Conservation (phyloP, 2,797 vertebrate genomes). For the Rhabdophis nuchalis region DNA sequence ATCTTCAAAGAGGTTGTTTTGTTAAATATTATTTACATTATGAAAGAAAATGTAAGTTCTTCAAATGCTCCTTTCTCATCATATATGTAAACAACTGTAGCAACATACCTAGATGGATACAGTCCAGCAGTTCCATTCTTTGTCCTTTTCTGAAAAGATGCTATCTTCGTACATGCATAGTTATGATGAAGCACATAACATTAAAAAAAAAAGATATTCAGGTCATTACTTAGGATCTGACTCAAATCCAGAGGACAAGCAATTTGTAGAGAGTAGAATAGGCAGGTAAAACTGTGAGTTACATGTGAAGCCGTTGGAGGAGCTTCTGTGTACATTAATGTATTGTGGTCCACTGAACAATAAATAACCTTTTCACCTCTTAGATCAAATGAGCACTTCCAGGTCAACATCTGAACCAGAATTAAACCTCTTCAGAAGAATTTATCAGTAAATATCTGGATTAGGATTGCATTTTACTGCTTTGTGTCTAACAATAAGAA, state of each 20-base stretch:
- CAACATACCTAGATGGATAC: neutral
- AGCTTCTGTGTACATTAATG: neutral
- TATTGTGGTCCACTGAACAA: neutral
- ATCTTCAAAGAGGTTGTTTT: neutral
- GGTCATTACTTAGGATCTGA: neutral
- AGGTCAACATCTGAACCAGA: neutral
- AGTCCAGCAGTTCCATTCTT: neutral
- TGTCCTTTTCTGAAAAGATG: conserved; percentile 13
- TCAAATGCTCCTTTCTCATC: neutral
- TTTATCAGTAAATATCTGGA: neutral
- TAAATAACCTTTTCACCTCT: neutral
- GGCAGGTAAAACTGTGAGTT: neutral
- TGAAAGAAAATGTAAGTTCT: neutral
- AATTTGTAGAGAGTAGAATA: neutral
- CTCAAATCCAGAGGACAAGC: neutral
- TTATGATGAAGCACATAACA: neutral
- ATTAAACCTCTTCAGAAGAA: neutral
- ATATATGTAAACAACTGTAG: neutral
- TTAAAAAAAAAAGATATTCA: neutral
- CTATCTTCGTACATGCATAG: conserved; percentile 3
- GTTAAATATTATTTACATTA: neutral
- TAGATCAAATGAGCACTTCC: neutral
- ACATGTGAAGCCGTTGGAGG: neutral
- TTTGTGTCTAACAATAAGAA: neutral
- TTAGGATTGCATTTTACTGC: neutral